Base-by-base conservation (phyloP, 1,140 invertebrate species). In the Bradynema listronoti region DNA sequence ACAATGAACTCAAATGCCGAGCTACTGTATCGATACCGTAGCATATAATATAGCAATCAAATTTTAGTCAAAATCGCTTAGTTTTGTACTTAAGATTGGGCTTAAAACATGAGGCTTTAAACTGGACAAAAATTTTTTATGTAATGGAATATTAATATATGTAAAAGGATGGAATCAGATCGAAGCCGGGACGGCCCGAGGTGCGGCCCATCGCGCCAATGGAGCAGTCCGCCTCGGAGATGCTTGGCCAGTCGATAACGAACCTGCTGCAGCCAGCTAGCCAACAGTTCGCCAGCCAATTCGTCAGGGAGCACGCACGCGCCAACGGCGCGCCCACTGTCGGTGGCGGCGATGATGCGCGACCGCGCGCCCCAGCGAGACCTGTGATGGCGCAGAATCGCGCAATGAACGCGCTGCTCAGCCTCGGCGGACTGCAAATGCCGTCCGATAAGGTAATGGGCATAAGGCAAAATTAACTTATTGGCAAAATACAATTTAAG, bases 201-300 rank as follows among this genome's bases (percentile, higher is more conserved):
- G 29, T 45, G n/a, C 24, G 50, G 25, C 55, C 65, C 11, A 16
- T 65, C 16, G 29, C 50, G 11, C 27, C 47, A 14, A 24, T 61
- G 36, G 58, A 65, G 41, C 43, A 39, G 29, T 60, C 61, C 4
- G 43, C 49, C 19, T 68, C 33, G 14, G 43, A 72, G 45, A 27
- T 69, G 36, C 16, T 69, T 45, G 69, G 67, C 33, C 67, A 69
- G 42, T 32, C 43, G 14, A 16, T 69, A 14, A 69, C 67, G 9
- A 69, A 69, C 45, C 45, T 69, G 46, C 42, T 72, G 50, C 49
- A 73, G 11, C 69, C 69, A 4, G 60, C 65, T 1, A 51, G 39
- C 4, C 59, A 72, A 34, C 51, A 65, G n/a, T 7, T 73, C 19
- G 56, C 56, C 19, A 42, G 49, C 25, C 24, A 53, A 5, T 42